These are phyloP conservation scores for Lydus trimaculatus DNA, from an alignment of 2,888 invertebrate species.

Conservation along the genomic window DNA sequence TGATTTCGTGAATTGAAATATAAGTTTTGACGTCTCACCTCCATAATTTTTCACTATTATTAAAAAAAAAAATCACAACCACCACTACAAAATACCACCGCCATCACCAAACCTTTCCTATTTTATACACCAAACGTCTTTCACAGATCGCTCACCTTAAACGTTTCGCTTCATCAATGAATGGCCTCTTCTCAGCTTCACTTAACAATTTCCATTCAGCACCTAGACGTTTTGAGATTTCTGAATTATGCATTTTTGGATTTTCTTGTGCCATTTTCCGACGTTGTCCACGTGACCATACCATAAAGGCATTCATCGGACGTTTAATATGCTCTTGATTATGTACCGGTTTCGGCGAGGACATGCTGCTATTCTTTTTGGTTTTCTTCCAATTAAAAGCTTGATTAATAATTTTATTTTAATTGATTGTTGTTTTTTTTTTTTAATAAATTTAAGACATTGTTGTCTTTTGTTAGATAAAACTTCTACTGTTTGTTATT, in stretches of 20 bases:
- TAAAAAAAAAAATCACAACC: background rate
- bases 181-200: slow-evolving; percentile 86
- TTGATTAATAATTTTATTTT: background rate
- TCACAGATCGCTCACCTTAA: slow-evolving; percentile 68
- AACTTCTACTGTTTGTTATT: background rate
- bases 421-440: background rate
- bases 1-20: background rate
- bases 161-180: slow-evolving; percentile 90
- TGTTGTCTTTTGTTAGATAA: slow-evolving; percentile 3
- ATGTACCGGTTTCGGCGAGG: slow-evolving; percentile 53
- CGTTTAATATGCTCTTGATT: slow-evolving; percentile 88
- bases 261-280: slow-evolving; percentile 97
- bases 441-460: slow-evolving; percentile 17
- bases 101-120: background rate
- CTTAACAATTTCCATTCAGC: slow-evolving; percentile 90
- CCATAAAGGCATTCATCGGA: slow-evolving; percentile 99
- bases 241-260: slow-evolving; percentile 98
- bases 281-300: slow-evolving; percentile 92
- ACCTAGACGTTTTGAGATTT: slow-evolving; percentile 93
- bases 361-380: slow-evolving; percentile 34
- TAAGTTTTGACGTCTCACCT: slow-evolving; percentile 13
- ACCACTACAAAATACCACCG: background rate
- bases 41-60: background rate
- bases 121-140: background rate
- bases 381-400: background rate